Evolutionary conservation across 2,888 invertebrate species (phyloP).

Genomic region (Mythimna vitellina): DNA sequence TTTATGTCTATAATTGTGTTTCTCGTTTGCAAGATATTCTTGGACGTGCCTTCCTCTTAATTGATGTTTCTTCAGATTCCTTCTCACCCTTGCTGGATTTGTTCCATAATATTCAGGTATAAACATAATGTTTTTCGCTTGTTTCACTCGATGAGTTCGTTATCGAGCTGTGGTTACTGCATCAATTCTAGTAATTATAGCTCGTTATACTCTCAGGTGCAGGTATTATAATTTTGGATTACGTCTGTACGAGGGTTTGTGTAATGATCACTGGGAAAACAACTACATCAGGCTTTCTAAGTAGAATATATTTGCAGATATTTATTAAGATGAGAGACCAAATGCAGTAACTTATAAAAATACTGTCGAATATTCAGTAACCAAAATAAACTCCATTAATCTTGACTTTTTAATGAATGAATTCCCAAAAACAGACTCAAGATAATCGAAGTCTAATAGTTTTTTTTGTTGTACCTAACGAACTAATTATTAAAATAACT

Average conservation of each 20-base stretch:
- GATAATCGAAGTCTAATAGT: slow-evolving; percentile 25
- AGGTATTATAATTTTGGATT: slow-evolving; percentile 60
- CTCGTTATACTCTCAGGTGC: slow-evolving; percentile 54
- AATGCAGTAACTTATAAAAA: not conserved
- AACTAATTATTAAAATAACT: not conserved
- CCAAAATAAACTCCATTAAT: slow-evolving; percentile 2
- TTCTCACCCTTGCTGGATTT: slow-evolving; percentile 42
- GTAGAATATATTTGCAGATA: slow-evolving; percentile 3
- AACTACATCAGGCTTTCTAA: slow-evolving; percentile 8
- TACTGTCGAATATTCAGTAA: not conserved
- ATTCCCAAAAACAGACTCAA: slow-evolving; percentile 10
- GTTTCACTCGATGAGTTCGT: slow-evolving; percentile 65
- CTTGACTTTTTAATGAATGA: slow-evolving; percentile 5
- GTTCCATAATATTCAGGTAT: slow-evolving; percentile 53
- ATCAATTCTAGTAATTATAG: slow-evolving; percentile 69
- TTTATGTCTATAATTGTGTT: slow-evolving; percentile 52
- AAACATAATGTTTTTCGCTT: slow-evolving; percentile 61
- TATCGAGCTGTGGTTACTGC: slow-evolving; percentile 62
- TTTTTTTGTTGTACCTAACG: slow-evolving; percentile 7
- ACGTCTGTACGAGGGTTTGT: slow-evolving; percentile 36
- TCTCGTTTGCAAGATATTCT: slow-evolving; percentile 50
- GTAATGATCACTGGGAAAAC: slow-evolving; percentile 37
- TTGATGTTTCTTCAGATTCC: slow-evolving; percentile 49
- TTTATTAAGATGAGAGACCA: not conserved
- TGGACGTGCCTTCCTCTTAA: slow-evolving; percentile 59